Evolutionary conservation across 1,140 invertebrate species (phyloP).

Genomic region (Tetramorium alpestre): DNA sequence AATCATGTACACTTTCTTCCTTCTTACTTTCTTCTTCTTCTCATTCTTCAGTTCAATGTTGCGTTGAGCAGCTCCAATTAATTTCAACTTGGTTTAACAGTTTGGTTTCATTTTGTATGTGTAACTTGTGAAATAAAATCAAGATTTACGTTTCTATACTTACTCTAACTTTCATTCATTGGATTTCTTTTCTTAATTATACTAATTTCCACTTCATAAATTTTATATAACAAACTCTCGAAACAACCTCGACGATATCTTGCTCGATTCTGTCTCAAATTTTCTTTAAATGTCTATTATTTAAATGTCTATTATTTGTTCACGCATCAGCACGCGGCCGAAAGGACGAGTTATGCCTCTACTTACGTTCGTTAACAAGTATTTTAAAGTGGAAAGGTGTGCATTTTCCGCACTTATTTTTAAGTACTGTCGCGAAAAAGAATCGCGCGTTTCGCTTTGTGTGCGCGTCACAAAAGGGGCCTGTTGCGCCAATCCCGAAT

Average conservation of each 20-base stretch:
- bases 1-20: not conserved
- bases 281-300: conserved; percentile 31
- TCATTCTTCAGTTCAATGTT: too few relatives aligned
- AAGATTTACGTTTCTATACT: not conserved
- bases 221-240: not conserved
- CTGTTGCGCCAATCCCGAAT: not conserved
- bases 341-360: conserved; percentile 14
- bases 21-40: not conserved
- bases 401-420: conserved; percentile 50
- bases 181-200: not conserved
- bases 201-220: not conserved
- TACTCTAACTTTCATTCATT: not conserved
- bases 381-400: conserved; percentile 59
- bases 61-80: not conserved
- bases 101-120: not conserved
- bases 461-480: not conserved
- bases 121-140: not conserved
- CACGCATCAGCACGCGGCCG: conserved; percentile 51
- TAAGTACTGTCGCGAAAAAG: not conserved
- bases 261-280: not conserved
- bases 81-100: not conserved
- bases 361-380: conserved; percentile 60
- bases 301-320: conserved; percentile 58
- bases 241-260: not conserved
- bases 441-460: conserved; percentile 17